A percentile compares a stretch with the other conserved stretches of the same genome.
These are phyloP conservation scores for Ladona fulva DNA, from an alignment of 1,140 invertebrate species.

Conservation along the genomic window DNA sequence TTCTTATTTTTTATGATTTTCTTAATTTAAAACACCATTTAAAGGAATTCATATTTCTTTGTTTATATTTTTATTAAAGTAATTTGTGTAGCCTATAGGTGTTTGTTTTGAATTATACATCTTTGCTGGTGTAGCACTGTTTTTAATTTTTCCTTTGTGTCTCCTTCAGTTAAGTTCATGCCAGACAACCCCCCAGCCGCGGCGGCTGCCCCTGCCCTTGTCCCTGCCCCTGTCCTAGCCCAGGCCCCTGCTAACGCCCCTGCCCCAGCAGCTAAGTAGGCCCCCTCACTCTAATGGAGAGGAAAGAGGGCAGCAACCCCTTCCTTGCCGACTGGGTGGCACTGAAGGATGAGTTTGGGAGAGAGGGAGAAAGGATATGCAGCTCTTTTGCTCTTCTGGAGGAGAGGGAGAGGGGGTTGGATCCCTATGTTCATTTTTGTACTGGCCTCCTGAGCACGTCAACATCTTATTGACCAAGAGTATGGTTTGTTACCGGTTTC, in stretches of 20 bases:
- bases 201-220: not conserved
- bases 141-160: constrained; percentile 10
- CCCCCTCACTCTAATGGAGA: not conserved
- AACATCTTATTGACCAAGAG: not conserved
- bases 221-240: not conserved
- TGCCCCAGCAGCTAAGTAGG: not conserved
- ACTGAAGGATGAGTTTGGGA: not conserved
- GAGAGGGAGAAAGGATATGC: not conserved
- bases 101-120: not conserved
- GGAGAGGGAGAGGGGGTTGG: not conserved
- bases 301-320: not conserved
- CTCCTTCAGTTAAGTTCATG: constrained; percentile 5
- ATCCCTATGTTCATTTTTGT: constrained; percentile 1
- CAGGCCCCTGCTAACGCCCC: not conserved
- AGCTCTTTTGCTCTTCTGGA: not conserved
- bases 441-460: not conserved
- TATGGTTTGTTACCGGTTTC: constrained; percentile 1
- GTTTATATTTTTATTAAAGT: not conserved
- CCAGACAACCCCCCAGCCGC: not conserved
- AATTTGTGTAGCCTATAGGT: not conserved
- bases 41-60: not conserved
- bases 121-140: not conserved
- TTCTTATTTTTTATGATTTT: not conserved
- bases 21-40: not conserved
- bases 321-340: not conserved